A percentile compares a stretch with the other conserved stretches of the same genome.
Evolutionary conservation across 2,888 invertebrate species (phyloP).

Genomic region (Calameuta filiformis): DNA sequence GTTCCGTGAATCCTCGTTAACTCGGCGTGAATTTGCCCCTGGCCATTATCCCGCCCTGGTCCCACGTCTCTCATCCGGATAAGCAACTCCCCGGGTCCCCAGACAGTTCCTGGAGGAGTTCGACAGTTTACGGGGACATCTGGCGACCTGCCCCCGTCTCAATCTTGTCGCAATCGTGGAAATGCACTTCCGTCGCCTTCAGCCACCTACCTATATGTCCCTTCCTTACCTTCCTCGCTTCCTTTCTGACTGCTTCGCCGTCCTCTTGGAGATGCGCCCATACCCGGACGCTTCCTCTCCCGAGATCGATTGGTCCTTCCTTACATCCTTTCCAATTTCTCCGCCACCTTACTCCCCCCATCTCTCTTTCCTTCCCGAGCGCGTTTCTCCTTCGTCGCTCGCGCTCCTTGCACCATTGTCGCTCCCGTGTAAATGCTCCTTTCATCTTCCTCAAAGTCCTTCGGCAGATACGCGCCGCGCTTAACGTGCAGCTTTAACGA

Average conservation of each 20-base stretch:
- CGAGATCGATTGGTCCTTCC: neutral
- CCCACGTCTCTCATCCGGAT: neutral
- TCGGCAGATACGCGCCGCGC: neutral
- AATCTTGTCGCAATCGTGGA: conserved; percentile 4
- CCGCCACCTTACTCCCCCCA: too few relatives aligned
- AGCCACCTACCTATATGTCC: neutral
- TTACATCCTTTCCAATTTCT: neutral
- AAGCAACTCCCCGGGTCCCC: neutral
- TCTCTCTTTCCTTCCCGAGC: too few relatives aligned
- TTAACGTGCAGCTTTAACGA: neutral
- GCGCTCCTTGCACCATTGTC: neutral
- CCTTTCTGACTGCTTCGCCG: neutral
- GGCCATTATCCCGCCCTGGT: neutral
- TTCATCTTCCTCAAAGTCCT: neutral
- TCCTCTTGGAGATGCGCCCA: neutral
- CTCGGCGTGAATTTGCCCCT: neutral
- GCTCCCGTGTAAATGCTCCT: neutral
- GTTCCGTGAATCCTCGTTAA: conserved; percentile 34
- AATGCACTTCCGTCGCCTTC: conserved; percentile 2
- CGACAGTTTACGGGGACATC: conserved; percentile 7
- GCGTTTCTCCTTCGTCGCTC: neutral
- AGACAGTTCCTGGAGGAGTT: conserved; percentile 1
- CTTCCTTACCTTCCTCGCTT: neutral
- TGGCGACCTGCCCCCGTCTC: conserved; percentile 6
- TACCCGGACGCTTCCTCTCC: neutral